Evolutionary conservation across 2,888 invertebrate species (phyloP).

Genomic region (Polymixis flavicincta): DNA sequence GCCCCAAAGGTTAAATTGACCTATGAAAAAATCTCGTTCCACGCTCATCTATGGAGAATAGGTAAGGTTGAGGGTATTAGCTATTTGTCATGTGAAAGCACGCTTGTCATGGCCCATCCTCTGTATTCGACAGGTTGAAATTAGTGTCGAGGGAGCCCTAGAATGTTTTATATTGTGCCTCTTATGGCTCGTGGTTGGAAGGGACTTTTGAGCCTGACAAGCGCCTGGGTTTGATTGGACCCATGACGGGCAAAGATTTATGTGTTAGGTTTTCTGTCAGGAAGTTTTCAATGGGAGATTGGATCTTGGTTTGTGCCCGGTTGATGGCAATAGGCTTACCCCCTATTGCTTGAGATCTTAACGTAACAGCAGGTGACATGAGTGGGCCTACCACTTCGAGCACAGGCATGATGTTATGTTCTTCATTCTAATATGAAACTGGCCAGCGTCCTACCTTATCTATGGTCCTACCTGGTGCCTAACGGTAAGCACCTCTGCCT

Average conservation of each 20-base stretch:
- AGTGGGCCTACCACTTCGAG: neutral
- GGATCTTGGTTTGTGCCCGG: neutral
- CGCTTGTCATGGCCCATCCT: slow-evolving; percentile 26
- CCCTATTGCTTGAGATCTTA: too few species aligned
- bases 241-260: neutral
- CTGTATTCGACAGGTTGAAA: slow-evolving; percentile 16
- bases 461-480: slow-evolving; percentile 23
- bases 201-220: neutral
- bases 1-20: slow-evolving; percentile 55
- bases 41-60: slow-evolving; percentile 25
- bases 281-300: neutral
- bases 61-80: slow-evolving; percentile 3
- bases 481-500: slow-evolving; percentile 23
- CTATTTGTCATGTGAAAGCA: slow-evolving; percentile 45
- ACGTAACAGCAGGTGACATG: neutral
- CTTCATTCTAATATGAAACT: neutral
- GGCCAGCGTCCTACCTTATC: slow-evolving; percentile 17
- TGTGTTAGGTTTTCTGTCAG: too few species aligned
- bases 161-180: neutral
- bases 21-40: slow-evolving; percentile 34
- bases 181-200: neutral
- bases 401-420: neutral
- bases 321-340: neutral
- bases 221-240: too few species aligned
- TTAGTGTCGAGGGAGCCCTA: slow-evolving; percentile 24